These are phyloP conservation scores for Labroides dimidiatus DNA, from an alignment of 2,797 vertebrate species.

Conservation along the genomic window DNA sequence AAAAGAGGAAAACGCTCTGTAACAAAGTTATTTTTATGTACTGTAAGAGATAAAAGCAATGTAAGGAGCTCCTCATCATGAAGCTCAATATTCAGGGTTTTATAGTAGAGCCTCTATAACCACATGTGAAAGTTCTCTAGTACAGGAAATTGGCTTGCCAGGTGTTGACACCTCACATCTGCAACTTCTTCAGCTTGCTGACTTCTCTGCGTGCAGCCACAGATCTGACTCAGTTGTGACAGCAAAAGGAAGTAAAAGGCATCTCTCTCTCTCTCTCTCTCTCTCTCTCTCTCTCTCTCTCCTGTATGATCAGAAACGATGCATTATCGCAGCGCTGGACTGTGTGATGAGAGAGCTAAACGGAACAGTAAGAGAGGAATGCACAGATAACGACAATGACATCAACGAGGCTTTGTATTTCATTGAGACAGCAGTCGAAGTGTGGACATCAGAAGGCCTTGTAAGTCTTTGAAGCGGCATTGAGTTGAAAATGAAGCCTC, in stretches of 20 bases:
- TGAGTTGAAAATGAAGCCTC: not conserved
- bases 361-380: rapidly evolving
- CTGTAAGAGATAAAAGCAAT: not conserved
- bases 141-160: slow-evolving; percentile 71
- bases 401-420: rapidly evolving
- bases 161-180: slow-evolving; percentile 56
- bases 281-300: slow-evolving; percentile 9
- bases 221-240: slow-evolving; percentile 28
- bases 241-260: slow-evolving; percentile 27
- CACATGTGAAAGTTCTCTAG: slow-evolving; percentile 72
- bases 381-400: rapidly evolving
- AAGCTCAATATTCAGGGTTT: slow-evolving; percentile 37
- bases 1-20: no score
- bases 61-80: slow-evolving; percentile 43
- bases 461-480: slow-evolving; percentile 50
- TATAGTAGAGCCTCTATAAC: slow-evolving; percentile 49
- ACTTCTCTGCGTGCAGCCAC: slow-evolving; percentile 40
- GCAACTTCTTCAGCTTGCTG: slow-evolving; percentile 19
- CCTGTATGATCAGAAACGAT: slow-evolving; percentile 21
- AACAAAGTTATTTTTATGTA: not conserved
- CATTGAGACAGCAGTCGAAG: rapidly evolving
- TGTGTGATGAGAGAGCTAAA: slow-evolving; percentile 13
- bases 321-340: slow-evolving; percentile 24
- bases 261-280: slow-evolving; percentile 5
- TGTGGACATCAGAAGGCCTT: rapidly evolving